Evolutionary conservation across 2,888 invertebrate genomes (phyloP).

Genomic region (Phaonia tiefii): DNA sequence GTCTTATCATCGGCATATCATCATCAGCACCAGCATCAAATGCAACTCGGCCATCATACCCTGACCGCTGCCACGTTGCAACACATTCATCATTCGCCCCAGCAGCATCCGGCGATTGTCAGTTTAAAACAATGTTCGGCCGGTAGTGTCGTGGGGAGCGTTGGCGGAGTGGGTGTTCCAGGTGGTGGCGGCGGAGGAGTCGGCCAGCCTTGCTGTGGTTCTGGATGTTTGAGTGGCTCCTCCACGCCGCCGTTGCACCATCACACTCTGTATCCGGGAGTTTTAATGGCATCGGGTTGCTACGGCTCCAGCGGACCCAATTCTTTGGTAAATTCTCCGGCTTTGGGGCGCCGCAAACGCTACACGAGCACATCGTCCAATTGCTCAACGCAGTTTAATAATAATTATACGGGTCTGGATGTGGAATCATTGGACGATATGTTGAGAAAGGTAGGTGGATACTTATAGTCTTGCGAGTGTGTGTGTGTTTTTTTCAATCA

Average conservation of each 20-base stretch:
- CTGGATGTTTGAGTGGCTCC: constrained; percentile 67
- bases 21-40: constrained; percentile 52
- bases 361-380: constrained; percentile 83
- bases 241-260: constrained; percentile 71
- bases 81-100: constrained; percentile 69
- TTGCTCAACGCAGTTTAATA: constrained; percentile 84
- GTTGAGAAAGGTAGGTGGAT: constrained; percentile 86
- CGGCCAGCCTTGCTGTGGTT: constrained; percentile 63
- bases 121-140: constrained; percentile 70
- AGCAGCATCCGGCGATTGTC: constrained; percentile 71
- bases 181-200: constrained; percentile 23
- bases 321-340: constrained; percentile 80
- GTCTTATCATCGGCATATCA: constrained; percentile 61
- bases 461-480: background rate
- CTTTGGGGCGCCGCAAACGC: constrained; percentile 84
- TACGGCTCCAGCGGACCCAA: constrained; percentile 76
- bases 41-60: constrained; percentile 61
- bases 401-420: constrained; percentile 84
- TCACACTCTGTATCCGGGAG: constrained; percentile 74
- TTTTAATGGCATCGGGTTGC: constrained; percentile 70
- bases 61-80: constrained; percentile 64
- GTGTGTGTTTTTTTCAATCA: no score
- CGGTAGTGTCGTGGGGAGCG: constrained; percentile 53
- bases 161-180: constrained; percentile 18
- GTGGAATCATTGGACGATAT: constrained; percentile 90